Evolutionary conservation across 2,113 vertebrate genomes (phyloP), one percentile per base, ranked within the genome.

Genomic region (Syngnathoides biaculeatus): DNA sequence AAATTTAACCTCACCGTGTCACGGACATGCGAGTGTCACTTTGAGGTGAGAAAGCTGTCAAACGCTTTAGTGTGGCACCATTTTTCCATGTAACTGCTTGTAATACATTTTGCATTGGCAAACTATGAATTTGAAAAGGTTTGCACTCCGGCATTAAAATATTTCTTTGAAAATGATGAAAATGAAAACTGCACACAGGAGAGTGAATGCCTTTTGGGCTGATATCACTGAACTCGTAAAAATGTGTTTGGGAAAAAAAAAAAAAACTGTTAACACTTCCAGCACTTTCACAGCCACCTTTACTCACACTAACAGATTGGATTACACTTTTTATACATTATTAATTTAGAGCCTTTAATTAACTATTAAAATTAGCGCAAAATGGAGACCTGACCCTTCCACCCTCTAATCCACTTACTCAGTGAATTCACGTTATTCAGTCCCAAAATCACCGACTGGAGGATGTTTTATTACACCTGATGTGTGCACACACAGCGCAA

Each of bases 311-410:
- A 39, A 63, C 63, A 65, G 14, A 67, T 45, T 68, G 22, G 53
- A 47, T 64, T 66, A 61, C 63, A 50, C 39, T 73, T 30, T 40
- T 70, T 65, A 65, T 30, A 65, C 65, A 69, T 7, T 8, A 65
- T 71, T 11, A 59, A 47, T 71, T 11, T 56, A 47, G 13, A 2
- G 61, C 6, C 17, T 66, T 61, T 53, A 76, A 82, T 80, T 62
- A 69, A 80, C 65, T 71, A 80, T 75, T 59, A 39, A 73, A 74
- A 73, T 35, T 69, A 62, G 42, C 30, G n/a, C 55, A 71, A 68
- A 72, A 70, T 43, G 22, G 20, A 75, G 63, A 79, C 43, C 38
- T 67, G 45, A 66, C 67, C 72, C 42, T 72, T 5, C 45, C 76
- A 74, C 60, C 73, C 63, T 67, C 13, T 70, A 74, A 79, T 77